Evolutionary conservation across 23 tunicate species (phyloP), one percentile per base, ranked within the genome.

Genomic region (Trididemnum nubilum): DNA sequence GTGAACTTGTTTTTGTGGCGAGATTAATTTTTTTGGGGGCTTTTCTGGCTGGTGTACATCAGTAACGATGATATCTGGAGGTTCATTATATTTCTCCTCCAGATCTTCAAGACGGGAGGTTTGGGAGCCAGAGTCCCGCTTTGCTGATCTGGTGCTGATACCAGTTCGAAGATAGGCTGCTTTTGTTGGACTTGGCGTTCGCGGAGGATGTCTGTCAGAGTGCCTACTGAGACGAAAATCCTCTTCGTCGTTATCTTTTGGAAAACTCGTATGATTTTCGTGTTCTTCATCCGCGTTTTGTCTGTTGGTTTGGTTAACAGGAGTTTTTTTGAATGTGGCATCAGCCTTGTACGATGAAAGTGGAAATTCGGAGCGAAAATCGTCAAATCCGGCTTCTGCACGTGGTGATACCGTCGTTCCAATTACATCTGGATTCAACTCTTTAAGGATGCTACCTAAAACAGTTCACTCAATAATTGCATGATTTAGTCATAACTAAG

Each of bases 121-220:
- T 33, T 29, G 37, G 22, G 22, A 9, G n/a, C n/a, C 25, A 5
- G 12, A 31, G 5, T 69, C 74, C 21, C 78, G 4, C 26, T 54
- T 33, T 27, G 40, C 66, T 4, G 44, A 33, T 57, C 40, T 54
- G 25, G 60, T 40, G 40, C 49, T 52, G 38, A 77, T 28, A 3
- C 96, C 96, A 29, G 96, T 90, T 9, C 79, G 86, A 23, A 90
- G 71, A 75, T 90, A 90, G 39, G 96, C 96, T 0, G 96, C 86
- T 72, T 90, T 90, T 83, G 87, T 90, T 28, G 96, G 96, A 71
- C 96, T 90, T 34, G 96, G 96, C 22, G 96, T 90, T 64, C 96
- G 73, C 0, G 86, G 86, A 30, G 85, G 84, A 34, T 79, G 80
- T 28, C 86, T 35, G 28, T 85, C 96, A 21, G 96, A 90, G 32